phyloP scores from a whole-genome alignment of 2,113 vertebrate species.

The Pagrus major region DNA sequence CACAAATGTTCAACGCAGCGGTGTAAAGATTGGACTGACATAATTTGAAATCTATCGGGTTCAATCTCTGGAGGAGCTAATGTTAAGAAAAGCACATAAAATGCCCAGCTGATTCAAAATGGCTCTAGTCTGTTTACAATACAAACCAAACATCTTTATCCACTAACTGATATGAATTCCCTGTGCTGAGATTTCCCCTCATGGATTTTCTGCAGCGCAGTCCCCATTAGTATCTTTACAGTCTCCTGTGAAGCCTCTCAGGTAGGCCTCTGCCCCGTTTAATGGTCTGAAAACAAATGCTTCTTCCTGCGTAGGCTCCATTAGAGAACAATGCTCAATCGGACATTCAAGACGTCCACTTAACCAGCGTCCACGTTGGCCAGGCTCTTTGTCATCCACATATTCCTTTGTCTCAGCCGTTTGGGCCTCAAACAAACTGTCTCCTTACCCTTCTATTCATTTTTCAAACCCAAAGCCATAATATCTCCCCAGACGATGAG shows the following conservation, averaged over 20 bases:
- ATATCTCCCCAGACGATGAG: constrained; percentile 79
- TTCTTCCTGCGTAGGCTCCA: constrained; percentile 58
- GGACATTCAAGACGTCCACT: constrained; percentile 72
- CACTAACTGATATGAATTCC: neutral
- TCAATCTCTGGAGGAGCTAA: too few species aligned
- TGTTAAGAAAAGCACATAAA: too few species aligned
- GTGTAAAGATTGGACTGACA: too few species aligned
- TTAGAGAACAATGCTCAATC: constrained; percentile 71
- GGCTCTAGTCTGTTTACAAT: neutral
- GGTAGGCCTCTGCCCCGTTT: constrained; percentile 45
- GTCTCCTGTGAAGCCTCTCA: constrained; percentile 55
- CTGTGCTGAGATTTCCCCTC: neutral
- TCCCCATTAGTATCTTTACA: constrained; percentile 38
- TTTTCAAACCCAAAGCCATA: constrained; percentile 76
- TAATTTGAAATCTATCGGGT: too few species aligned
- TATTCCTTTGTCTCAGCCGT: constrained; percentile 60
- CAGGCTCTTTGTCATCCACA: constrained; percentile 52
- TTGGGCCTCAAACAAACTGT: constrained; percentile 74
- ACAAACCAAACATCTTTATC: neutral
- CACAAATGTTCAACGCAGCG: too few species aligned
- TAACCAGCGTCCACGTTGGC: constrained; percentile 45
- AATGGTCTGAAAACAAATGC: constrained; percentile 71
- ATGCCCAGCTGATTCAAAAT: too few species aligned
- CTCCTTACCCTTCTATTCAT: constrained; percentile 57
- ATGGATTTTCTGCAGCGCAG: neutral